A percentile compares a stretch with the other conserved stretches of the same genome.
phyloP scores from a whole-genome alignment of 2,113 vertebrate genomes.

The Nettapus auritus region DNA sequence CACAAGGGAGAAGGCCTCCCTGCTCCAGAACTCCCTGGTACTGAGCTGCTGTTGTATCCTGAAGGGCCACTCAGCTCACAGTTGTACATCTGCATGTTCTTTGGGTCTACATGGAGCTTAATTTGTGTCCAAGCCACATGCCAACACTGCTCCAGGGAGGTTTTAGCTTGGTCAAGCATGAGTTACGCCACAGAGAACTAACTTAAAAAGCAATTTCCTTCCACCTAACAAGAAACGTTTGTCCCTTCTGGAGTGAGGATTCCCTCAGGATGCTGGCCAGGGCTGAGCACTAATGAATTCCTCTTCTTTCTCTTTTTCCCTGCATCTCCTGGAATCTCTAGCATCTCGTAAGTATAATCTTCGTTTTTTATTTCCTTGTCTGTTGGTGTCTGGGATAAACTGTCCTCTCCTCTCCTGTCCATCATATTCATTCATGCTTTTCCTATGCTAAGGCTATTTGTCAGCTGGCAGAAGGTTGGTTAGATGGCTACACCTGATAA shows the following conservation, averaged over 20 bases:
- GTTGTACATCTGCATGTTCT: neutral
- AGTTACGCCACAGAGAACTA: conserved; percentile 8
- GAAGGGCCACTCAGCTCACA: neutral
- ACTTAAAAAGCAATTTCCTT: conserved; percentile 43
- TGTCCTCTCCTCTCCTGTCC: neutral
- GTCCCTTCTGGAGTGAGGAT: neutral
- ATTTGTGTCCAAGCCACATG: neutral
- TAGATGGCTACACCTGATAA: neutral
- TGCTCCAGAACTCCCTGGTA: neutral
- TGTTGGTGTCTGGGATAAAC: conserved; percentile 12
- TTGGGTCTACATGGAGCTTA: neutral
- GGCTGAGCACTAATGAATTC: conserved; percentile 43
- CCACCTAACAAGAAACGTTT: neutral
- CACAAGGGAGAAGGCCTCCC: neutral
- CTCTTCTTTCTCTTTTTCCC: conserved; percentile 46
- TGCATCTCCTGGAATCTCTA: neutral
- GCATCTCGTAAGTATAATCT: conserved; percentile 39
- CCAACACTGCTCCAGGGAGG: neutral
- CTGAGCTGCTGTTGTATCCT: neutral
- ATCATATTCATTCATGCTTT: neutral
- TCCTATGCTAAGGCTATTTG: neutral
- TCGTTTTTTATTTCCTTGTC: neutral
- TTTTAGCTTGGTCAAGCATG: neutral
- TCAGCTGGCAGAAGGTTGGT: neutral
- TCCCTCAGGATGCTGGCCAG: neutral